These are phyloP conservation scores for Hipparchia sbordonii DNA, from an alignment of 2,888 invertebrate genomes.

Conservation along the genomic window DNA sequence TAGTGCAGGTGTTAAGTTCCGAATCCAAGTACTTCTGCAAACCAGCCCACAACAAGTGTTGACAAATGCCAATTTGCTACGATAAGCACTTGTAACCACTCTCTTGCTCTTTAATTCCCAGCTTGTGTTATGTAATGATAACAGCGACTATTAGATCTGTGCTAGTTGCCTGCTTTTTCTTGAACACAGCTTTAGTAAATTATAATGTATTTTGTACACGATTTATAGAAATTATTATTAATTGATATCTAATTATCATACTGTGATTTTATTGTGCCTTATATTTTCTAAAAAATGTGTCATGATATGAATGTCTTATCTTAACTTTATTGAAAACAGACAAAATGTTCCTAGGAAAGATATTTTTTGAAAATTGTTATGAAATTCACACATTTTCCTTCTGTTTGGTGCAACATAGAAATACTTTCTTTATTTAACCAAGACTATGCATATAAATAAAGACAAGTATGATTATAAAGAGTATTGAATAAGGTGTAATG, in stretches of 20 bases:
- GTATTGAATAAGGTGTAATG: not conserved
- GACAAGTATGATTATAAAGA: not conserved
- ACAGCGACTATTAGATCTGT: too few relatives aligned
- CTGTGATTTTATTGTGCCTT: constrained; percentile 72
- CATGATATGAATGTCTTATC: not conserved
- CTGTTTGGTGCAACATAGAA: not conserved
- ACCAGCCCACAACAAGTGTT: too few relatives aligned
- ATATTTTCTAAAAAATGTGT: constrained; percentile 47
- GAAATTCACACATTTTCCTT: not conserved
- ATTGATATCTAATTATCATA: constrained; percentile 40
- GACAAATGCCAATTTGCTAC: too few relatives aligned
- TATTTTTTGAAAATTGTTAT: not conserved
- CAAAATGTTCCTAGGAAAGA: not conserved
- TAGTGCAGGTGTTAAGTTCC: too few relatives aligned
- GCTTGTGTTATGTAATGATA: too few relatives aligned
- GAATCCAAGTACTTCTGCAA: too few relatives aligned
- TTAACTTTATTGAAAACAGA: not conserved
- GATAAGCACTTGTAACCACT: too few relatives aligned
- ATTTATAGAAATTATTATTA: constrained; percentile 39
- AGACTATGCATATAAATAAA: not conserved
- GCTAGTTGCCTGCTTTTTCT: too few relatives aligned
- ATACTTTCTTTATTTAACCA: not conserved
- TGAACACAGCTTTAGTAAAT: not conserved
- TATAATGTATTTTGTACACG: constrained; percentile 30
- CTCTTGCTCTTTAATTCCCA: too few relatives aligned